A percentile compares a stretch with the other conserved stretches of the same genome.
Evolutionary conservation across 2,797 vertebrate species (phyloP).

Genomic region (Hybognathus amarus): DNA sequence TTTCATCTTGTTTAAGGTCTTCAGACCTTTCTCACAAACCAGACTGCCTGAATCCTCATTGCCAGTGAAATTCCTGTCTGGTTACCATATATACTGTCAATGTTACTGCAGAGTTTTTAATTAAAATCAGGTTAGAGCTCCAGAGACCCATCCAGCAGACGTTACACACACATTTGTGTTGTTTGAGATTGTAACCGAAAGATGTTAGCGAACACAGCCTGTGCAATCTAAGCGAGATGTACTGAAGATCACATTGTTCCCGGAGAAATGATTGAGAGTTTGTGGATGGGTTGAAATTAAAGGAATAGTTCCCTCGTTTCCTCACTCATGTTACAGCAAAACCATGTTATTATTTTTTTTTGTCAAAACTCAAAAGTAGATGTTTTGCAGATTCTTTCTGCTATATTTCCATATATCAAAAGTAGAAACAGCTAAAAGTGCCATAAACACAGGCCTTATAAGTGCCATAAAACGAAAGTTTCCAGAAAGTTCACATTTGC

Average conservation of each 20-base stretch:
- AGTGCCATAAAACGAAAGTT: too few species aligned
- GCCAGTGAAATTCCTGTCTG: conserved; percentile 68
- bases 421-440: not conserved
- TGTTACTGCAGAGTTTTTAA: conserved; percentile 65
- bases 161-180: not conserved
- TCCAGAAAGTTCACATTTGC: too few species aligned
- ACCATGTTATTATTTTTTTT: not conserved
- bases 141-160: conserved; percentile 12
- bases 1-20: conserved; percentile 44
- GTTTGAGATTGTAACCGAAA: conserved; percentile 22
- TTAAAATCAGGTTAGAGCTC: conserved; percentile 62
- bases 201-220: not conserved
- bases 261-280: not conserved
- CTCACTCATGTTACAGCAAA: not conserved
- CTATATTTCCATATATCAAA: not conserved
- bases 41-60: conserved; percentile 59
- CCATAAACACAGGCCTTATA: not conserved
- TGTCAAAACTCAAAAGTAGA: not conserved
- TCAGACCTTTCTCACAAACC: conserved; percentile 37
- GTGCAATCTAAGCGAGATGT: not conserved
- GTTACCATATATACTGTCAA: conserved; percentile 67
- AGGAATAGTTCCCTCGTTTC: not conserved
- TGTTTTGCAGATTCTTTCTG: not conserved
- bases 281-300: not conserved
- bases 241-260: not conserved